A percentile compares a stretch with the other conserved stretches of the same genome.
Evolutionary conservation across 2,797 vertebrate species (phyloP).

Genomic region (Emydoidea blandingii): DNA sequence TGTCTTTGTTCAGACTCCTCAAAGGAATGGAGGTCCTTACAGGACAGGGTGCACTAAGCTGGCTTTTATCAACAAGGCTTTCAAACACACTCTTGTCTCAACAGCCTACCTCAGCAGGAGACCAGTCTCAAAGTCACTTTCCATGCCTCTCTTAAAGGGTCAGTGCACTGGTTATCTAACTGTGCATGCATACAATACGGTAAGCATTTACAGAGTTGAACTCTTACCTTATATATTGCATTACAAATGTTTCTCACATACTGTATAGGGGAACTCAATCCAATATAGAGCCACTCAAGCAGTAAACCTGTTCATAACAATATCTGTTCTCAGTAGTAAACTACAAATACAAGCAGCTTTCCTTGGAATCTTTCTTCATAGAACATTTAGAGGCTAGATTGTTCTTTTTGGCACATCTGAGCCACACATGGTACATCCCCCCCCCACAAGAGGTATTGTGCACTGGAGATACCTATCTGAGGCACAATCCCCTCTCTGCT

Average conservation of each 20-base stretch:
- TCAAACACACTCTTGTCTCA: neutral
- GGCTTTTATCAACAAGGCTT: neutral
- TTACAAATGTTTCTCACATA: neutral
- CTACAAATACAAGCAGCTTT: neutral
- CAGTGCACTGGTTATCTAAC: neutral
- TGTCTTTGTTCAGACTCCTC: neutral
- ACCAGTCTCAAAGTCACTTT: neutral
- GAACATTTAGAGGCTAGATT: neutral
- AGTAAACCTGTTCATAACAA: neutral
- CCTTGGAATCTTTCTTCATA: neutral
- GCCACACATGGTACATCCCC: rapidly evolving
- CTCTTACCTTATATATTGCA: neutral
- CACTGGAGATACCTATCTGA: neutral
- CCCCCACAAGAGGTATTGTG: rapidly evolving
- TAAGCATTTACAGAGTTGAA: neutral
- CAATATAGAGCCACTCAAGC: neutral
- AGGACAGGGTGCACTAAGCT: neutral
- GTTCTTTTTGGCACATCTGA: rapidly evolving
- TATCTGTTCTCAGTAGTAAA: neutral
- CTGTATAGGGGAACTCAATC: neutral
- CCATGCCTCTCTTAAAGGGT: neutral
- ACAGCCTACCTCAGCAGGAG: neutral
- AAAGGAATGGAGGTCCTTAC: no score
- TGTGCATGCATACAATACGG: neutral
- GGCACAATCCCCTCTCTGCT: neutral